A percentile compares a stretch with the other conserved stretches of the same genome.
These are phyloP conservation scores for Pipistrellus pygmaeus DNA, from an alignment of 2,797 vertebrate genomes.

Conservation along the genomic window DNA sequence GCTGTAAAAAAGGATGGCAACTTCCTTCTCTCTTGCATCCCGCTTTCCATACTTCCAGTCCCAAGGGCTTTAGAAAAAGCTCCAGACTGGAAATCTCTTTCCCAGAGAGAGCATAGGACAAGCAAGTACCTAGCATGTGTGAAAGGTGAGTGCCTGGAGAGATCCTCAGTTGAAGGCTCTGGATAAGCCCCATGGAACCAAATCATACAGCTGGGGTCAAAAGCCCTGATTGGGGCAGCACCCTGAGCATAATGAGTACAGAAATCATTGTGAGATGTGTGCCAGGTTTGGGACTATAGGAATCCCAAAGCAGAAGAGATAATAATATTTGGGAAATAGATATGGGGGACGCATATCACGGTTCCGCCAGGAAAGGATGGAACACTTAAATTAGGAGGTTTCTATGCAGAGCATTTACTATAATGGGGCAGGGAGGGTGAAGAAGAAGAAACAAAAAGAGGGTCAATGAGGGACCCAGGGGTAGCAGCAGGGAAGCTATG, in stretches of 20 bases:
- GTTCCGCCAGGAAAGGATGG: neutral
- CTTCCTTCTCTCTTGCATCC: neutral
- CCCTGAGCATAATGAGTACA: neutral
- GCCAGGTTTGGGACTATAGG: neutral
- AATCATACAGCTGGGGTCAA: neutral
- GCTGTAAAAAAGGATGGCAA: neutral
- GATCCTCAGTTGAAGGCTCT: neutral
- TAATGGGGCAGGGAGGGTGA: neutral
- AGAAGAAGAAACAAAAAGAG: neutral
- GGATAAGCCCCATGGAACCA: neutral
- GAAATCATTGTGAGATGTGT: neutral
- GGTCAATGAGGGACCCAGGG: neutral
- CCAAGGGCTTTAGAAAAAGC: neutral
- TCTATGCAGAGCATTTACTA: neutral
- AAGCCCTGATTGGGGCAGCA: neutral
- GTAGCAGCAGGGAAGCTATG: neutral
- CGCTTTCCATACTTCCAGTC: neutral
- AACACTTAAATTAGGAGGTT: neutral
- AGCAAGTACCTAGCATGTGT: neutral
- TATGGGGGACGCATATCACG: neutral
- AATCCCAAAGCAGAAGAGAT: constrained; percentile 1
- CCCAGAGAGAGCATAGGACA: neutral
- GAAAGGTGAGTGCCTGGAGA: neutral
- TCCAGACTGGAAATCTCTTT: neutral
- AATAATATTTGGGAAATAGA: neutral